These are phyloP conservation scores for Cartodere bifasciata DNA, from an alignment of 2,888 invertebrate species.

Conservation along the genomic window DNA sequence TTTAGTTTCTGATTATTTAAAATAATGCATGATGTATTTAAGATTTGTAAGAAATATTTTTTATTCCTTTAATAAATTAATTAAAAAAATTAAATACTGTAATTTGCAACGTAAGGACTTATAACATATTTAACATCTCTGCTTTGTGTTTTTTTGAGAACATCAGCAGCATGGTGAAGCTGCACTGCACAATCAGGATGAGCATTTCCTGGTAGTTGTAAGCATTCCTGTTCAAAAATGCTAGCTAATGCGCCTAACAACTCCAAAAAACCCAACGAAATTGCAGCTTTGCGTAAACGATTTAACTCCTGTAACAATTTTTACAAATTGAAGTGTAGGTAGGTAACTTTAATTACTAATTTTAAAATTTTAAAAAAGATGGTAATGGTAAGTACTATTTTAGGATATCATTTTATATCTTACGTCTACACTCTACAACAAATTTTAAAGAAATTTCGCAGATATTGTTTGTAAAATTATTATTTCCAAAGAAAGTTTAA, in stretches of 20 bases:
- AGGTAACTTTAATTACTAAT: no score
- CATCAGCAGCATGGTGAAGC: slow-evolving; percentile 76
- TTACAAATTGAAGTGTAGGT: no score
- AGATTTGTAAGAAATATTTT: no score
- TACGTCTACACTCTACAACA: no score
- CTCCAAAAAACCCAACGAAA: slow-evolving; percentile 84
- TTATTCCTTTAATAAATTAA: background rate
- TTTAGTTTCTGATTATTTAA: no score
- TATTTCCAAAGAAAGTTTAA: no score
- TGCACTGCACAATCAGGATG: slow-evolving; percentile 84
- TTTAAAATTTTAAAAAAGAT: no score
- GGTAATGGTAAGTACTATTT: no score
- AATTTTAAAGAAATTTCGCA: no score
- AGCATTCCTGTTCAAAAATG: slow-evolving; percentile 82
- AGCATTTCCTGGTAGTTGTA: slow-evolving; percentile 59
- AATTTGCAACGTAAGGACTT: slow-evolving; percentile 32
- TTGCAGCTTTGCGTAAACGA: slow-evolving; percentile 76
- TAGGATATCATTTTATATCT: no score
- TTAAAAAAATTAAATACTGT: slow-evolving; percentile 21
- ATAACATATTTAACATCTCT: slow-evolving; percentile 33
- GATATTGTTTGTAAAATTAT: no score
- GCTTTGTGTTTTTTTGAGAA: slow-evolving; percentile 60
- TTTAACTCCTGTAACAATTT: slow-evolving; percentile 69
- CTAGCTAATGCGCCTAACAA: slow-evolving; percentile 73
- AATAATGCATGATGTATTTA: no score